These are phyloP conservation scores for Callospermophilus lateralis DNA, from an alignment of 2,113 vertebrate genomes.

Conservation along the genomic window DNA sequence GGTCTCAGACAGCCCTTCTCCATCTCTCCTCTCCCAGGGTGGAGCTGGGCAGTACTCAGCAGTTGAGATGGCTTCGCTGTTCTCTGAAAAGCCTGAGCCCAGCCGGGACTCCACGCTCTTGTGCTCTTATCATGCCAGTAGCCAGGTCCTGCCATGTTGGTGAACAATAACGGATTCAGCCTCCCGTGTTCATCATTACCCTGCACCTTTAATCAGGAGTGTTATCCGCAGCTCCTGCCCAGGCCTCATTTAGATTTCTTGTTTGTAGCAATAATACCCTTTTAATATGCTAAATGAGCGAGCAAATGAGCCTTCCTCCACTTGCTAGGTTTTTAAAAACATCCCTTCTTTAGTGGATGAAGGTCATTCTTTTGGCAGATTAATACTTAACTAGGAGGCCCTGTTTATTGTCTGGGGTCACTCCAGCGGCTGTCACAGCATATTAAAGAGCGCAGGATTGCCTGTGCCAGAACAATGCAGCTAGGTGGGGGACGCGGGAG, in stretches of 20 bases:
- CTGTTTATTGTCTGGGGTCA: slow-evolving; percentile 73
- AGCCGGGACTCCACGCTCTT: rapidly evolving
- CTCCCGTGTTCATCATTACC: slow-evolving; percentile 69
- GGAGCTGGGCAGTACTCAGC: rapidly evolving
- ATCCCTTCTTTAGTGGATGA: slow-evolving; percentile 76
- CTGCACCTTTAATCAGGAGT: slow-evolving; percentile 85
- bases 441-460: slow-evolving; percentile 67
- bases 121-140: rapidly evolving
- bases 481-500: slow-evolving; percentile 40
- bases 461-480: neutral
- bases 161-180: slow-evolving; percentile 58
- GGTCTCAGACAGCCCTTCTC: neutral
- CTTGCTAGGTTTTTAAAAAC: slow-evolving; percentile 75
- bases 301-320: slow-evolving; percentile 83
- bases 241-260: slow-evolving; percentile 86
- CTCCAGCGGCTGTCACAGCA: slow-evolving; percentile 40
- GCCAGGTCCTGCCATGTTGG: slow-evolving; percentile 70
- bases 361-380: slow-evolving; percentile 85
- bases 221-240: slow-evolving; percentile 77
- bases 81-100: neutral
- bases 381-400: slow-evolving; percentile 69
- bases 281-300: slow-evolving; percentile 88
- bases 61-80: rapidly evolving
- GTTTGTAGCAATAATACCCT: slow-evolving; percentile 87
- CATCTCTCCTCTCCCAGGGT: neutral